Base-by-base conservation (phyloP, 2,113 vertebrate genomes). In the human (Homo sapiens) region DNA sequence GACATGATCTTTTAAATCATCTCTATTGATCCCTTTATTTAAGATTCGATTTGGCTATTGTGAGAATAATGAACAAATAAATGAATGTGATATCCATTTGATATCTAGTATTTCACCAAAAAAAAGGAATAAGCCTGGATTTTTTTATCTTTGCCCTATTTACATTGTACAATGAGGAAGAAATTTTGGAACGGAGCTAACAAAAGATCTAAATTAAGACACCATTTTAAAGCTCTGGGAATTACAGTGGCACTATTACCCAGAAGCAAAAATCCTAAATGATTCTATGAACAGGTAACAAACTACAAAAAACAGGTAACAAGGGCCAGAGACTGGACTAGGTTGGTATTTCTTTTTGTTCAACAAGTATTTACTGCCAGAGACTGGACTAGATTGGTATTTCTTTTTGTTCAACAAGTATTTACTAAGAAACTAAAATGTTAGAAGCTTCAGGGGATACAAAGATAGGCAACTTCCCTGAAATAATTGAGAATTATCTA, bases 171-270 rank as follows among this genome's bases (percentile, higher is more conserved):
- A 75, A 12, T 86, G n/a, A 87, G 70, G 52, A 76, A 89, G 68
- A 88, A 20, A 23, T 11, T 82, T 48, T 84, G 70, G 55, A 86
- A 59, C 17, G 40, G 64, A 85, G 25, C 50, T 89, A 93, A 97
- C 76, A 73, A 80, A 93, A 78, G 55, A 45, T 48, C 38, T 93
- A 96, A 96, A 94, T 90, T 88, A 95, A 95, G 61, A 87, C 9
- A 93, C 22, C 57, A 30, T 57, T 92, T 93, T 81, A 50, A 25
- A n/a, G 9, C 13, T 90, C 48, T 70, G 52, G 43, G 45, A 78
- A 70, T 79, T 70, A 90, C n/a, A 73, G 55, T 66, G 55, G 38
- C 57, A 85, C 10, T 52, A 61, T 43, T 68, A 64, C 10, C 38
- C 75, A 96, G 14, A 95, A 38, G 20, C 27, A 70, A 92, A 96